Evolutionary conservation across 2,888 invertebrate genomes (phyloP).

Genomic region (Drosophila kuntzei): DNA sequence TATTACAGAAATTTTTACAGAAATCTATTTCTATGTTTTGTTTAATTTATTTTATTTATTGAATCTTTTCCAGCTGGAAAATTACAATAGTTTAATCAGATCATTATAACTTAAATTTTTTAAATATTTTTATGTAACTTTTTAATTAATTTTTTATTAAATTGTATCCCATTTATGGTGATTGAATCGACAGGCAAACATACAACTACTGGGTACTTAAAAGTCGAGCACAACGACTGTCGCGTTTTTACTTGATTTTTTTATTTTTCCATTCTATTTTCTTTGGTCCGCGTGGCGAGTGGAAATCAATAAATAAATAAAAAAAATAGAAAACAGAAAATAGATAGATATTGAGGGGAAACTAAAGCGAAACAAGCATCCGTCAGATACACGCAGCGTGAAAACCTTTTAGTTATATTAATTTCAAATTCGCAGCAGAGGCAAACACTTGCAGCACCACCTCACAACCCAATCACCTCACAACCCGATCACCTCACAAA

Average conservation of each 20-base stretch:
- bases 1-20: no score
- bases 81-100: no score
- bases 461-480: background rate
- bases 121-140: no score
- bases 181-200: no score
- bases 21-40: no score
- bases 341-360: slow-evolving; percentile 1
- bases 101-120: no score
- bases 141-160: no score
- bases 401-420: slow-evolving; percentile 81
- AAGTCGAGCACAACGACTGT: background rate
- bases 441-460: slow-evolving; percentile 31
- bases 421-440: slow-evolving; percentile 70
- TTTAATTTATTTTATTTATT: no score
- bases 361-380: slow-evolving; percentile 45
- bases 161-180: no score
- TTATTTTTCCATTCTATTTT: slow-evolving; percentile 8
- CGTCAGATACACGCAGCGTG: slow-evolving; percentile 68
- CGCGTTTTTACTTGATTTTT: background rate
- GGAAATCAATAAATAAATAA: slow-evolving; percentile 70
- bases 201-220: background rate
- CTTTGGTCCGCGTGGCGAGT: slow-evolving; percentile 28
- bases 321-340: slow-evolving; percentile 18
- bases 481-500: background rate
- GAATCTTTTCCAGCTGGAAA: no score